These are phyloP conservation scores for Pseudopodoces humilis DNA, from an alignment of 2,113 vertebrate genomes.

Conservation along the genomic window DNA sequence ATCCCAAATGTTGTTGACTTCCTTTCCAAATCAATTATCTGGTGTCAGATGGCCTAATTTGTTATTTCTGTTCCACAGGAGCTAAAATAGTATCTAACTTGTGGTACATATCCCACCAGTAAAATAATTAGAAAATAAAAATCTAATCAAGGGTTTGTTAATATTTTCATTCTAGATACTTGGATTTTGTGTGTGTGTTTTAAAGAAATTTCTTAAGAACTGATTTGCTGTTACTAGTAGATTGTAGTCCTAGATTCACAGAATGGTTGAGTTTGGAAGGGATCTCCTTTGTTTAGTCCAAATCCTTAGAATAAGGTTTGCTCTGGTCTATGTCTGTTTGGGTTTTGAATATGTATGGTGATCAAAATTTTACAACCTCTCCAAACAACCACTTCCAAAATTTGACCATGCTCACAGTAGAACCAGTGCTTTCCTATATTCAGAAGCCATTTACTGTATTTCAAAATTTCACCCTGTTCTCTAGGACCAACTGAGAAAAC, in stretches of 20 bases:
- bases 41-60: background rate
- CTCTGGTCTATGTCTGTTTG: background rate
- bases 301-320: background rate
- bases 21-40: background rate
- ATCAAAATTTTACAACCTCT: rapidly evolving
- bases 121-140: background rate
- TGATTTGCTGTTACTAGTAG: background rate
- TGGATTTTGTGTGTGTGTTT: background rate
- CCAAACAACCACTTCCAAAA: background rate
- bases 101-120: background rate
- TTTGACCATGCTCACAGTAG: background rate
- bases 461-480: background rate
- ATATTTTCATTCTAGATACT: background rate
- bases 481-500: background rate
- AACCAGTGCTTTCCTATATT: background rate
- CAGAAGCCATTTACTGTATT: background rate
- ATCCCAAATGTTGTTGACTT: background rate
- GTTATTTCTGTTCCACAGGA: background rate
- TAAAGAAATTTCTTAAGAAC: background rate
- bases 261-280: background rate
- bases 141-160: background rate
- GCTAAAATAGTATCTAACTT: background rate
- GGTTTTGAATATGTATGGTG: background rate
- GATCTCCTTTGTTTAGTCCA: background rate
- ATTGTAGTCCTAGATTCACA: background rate